Evolutionary conservation across 2,113 vertebrate species (phyloP).

Genomic region (Scortum barcoo): DNA sequence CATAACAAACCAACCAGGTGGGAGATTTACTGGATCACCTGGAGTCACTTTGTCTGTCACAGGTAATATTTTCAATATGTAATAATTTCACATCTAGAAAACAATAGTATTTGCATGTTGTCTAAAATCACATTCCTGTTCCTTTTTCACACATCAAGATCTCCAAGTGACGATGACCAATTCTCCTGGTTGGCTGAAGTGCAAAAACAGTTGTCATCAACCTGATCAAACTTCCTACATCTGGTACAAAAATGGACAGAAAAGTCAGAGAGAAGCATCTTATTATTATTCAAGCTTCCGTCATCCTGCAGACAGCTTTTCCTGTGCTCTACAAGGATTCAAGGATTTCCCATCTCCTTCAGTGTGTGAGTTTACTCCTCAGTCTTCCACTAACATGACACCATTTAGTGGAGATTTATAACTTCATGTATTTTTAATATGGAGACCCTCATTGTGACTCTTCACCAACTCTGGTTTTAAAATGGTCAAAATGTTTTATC

Average conservation of each 20-base stretch:
- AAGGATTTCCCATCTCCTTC: neutral
- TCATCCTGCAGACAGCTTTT: accelerated
- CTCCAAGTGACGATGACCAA: neutral
- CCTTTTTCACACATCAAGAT: neutral
- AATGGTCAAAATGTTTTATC: too few relatives aligned
- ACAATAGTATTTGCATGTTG: too few relatives aligned
- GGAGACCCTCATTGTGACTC: too few relatives aligned
- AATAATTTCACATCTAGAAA: too few relatives aligned
- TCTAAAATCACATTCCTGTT: neutral
- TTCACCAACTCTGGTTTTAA: too few relatives aligned
- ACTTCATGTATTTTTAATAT: neutral
- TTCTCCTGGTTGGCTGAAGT: neutral
- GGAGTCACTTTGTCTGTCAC: slow-evolving; percentile 39
- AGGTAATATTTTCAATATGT: slow-evolving; percentile 27
- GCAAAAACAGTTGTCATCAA: neutral
- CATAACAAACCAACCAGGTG: neutral
- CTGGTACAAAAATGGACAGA: slow-evolving; percentile 24
- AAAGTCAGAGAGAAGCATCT: accelerated
- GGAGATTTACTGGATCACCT: neutral
- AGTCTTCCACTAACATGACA: neutral
- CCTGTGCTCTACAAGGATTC: neutral
- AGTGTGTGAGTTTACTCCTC: neutral
- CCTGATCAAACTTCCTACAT: neutral
- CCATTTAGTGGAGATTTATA: neutral
- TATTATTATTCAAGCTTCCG: neutral